Evolutionary conservation across 2,888 invertebrate genomes (phyloP).

Genomic region (Nomada flava): DNA sequence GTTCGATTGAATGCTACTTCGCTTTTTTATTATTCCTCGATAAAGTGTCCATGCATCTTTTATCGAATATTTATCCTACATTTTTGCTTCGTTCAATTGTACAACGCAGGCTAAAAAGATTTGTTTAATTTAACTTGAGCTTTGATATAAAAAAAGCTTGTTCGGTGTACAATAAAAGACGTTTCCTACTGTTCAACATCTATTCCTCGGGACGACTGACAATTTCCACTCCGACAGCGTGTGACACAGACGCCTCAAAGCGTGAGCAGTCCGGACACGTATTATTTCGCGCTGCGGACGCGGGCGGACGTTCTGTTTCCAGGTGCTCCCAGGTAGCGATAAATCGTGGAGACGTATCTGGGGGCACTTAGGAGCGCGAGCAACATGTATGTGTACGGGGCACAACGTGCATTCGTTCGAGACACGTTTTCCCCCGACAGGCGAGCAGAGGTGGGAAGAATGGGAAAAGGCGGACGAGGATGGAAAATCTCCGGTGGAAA

Average conservation of each 20-base stretch:
- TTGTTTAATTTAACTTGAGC: no score
- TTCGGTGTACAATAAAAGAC: no score
- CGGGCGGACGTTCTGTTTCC: slow-evolving; percentile 51
- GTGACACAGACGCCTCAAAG: slow-evolving; percentile 26
- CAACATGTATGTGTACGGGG: slow-evolving; percentile 55
- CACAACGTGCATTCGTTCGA: slow-evolving; percentile 61
- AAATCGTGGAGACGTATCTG: slow-evolving; percentile 62
- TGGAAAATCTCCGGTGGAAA: slow-evolving; percentile 75
- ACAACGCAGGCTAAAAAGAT: no score
- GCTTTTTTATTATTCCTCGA: no score
- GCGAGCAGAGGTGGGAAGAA: slow-evolving; percentile 29
- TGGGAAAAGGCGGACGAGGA: slow-evolving; percentile 18
- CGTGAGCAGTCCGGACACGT: slow-evolving; percentile 3
- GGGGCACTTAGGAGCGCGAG: slow-evolving; percentile 50
- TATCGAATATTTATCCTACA: no score
- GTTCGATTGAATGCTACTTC: no score
- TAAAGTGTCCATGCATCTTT: no score
- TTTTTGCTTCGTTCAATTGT: no score
- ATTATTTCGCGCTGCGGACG: slow-evolving; percentile 34
- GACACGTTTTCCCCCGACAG: slow-evolving; percentile 62
- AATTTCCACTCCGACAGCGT: slow-evolving; percentile 8
- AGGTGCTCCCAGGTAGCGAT: slow-evolving; percentile 57
- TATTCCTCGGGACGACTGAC: background rate
- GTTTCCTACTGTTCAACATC: no score
- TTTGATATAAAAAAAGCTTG: no score